These are phyloP conservation scores for Leptodactylus fuscus DNA, from an alignment of 2,113 vertebrate genomes.

Conservation along the genomic window DNA sequence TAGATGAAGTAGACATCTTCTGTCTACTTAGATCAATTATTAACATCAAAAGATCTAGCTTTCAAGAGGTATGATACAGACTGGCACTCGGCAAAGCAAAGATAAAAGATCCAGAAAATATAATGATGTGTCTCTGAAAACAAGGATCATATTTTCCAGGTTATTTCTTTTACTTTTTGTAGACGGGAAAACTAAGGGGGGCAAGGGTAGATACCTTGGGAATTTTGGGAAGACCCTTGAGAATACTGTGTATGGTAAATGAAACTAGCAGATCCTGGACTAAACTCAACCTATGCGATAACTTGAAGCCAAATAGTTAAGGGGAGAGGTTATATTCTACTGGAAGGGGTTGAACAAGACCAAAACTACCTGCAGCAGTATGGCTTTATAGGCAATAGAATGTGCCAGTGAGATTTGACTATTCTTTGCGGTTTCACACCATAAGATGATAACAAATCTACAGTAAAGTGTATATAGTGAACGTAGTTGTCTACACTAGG, in stretches of 20 bases:
- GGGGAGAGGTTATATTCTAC: too few species aligned
- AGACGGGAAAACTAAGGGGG: background rate
- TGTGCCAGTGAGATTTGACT: background rate
- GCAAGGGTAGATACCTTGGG: background rate
- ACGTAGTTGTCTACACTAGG: too few species aligned
- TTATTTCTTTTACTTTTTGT: background rate
- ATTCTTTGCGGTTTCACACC: background rate
- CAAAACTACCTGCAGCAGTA: background rate
- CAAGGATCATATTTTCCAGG: background rate
- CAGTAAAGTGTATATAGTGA: too few species aligned
- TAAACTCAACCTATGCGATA: too few species aligned
- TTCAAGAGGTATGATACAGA: background rate
- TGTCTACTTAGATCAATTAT: slow-evolving; percentile 19
- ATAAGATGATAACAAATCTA: too few species aligned
- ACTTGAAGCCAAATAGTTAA: too few species aligned
- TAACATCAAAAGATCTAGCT: background rate
- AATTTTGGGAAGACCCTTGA: background rate
- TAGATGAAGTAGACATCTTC: background rate
- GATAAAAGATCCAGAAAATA: background rate
- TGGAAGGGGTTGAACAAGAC: too few species aligned
- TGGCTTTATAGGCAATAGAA: background rate
- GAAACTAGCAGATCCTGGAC: background rate
- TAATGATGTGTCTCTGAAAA: background rate
- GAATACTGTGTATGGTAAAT: background rate
- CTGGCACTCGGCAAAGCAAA: background rate